A percentile compares a stretch with the other conserved stretches of the same genome.
Conservation (phyloP, 53 echinoderm and acorn worm genomes). For the Antedon mediterranea region DNA sequence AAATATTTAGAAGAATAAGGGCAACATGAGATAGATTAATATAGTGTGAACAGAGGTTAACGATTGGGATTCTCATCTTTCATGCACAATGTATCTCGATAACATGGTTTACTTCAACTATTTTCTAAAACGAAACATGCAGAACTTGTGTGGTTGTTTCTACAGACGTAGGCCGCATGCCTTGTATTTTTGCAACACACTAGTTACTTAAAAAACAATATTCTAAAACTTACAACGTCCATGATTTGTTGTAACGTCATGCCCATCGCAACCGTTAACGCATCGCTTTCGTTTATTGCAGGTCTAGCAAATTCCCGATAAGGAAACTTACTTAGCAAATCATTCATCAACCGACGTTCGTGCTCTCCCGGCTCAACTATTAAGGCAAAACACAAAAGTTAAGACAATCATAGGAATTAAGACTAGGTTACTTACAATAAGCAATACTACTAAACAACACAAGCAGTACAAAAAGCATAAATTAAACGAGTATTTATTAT, state of each 20-base stretch:
- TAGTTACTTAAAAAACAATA: no score
- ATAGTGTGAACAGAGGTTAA: no score
- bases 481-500: not conserved
- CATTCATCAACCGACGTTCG: conserved; percentile 44
- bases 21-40: no score
- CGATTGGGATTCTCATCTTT: no score
- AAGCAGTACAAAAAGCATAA: not conserved
- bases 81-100: no score
- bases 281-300: conserved; percentile 21
- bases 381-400: not conserved
- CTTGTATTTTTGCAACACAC: no score
- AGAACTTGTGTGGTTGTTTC: no score
- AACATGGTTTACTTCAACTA: no score
- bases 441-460: not conserved
- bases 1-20: no score
- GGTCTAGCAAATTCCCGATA: conserved; percentile 52
- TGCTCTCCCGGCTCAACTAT: conserved; percentile 22
- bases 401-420: not conserved
- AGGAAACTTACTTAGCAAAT: conserved; percentile 50
- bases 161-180: no score
- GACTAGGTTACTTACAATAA: not conserved
- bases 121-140: no score
- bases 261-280: conserved; percentile 33
- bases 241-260: conserved; percentile 71
- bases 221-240: conserved; percentile 74